Percentiles rank a stretch among this genome's conserved stretches.
phyloP scores from a whole-genome alignment of 2,113 vertebrate species.

The Dipodomys spectabilis region DNA sequence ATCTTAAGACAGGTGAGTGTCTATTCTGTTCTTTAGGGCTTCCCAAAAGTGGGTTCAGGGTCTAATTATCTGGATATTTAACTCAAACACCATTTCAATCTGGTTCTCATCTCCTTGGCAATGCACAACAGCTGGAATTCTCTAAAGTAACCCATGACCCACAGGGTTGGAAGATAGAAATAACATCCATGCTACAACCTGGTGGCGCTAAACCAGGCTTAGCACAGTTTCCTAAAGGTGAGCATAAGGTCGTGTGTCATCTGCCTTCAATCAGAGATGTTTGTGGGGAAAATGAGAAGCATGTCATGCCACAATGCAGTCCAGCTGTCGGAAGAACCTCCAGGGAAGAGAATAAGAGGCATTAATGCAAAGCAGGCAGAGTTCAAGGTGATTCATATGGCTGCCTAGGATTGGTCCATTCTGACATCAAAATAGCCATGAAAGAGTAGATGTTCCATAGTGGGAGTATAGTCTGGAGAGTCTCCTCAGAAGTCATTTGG shows the following conservation, averaged over 20 bases:
- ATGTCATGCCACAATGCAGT: conserved; percentile 63
- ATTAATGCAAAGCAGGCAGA: conserved; percentile 72
- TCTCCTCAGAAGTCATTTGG: conserved; percentile 1
- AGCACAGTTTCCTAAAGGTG: conserved; percentile 71
- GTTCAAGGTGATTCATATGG: conserved; percentile 62
- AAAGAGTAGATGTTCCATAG: neutral
- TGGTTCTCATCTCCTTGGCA: conserved; percentile 64
- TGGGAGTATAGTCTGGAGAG: neutral
- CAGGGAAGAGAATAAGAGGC: conserved; percentile 68
- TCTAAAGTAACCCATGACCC: conserved; percentile 69
- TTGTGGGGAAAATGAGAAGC: conserved; percentile 78
- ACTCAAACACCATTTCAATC: conserved; percentile 61
- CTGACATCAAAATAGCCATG: conserved; percentile 26
- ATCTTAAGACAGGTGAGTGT: conserved; percentile 13
- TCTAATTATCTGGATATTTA: conserved; percentile 66
- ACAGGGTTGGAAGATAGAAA: conserved; percentile 52
- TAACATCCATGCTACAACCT: conserved; percentile 68
- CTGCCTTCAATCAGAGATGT: conserved; percentile 77
- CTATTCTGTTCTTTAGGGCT: conserved; percentile 29
- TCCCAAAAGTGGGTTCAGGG: conserved; percentile 47
- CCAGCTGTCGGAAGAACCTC: conserved; percentile 74
- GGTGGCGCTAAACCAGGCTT: conserved; percentile 64
- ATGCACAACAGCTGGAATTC: conserved; percentile 62
- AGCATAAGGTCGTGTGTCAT: conserved; percentile 72
- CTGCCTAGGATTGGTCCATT: conserved; percentile 35